Evolutionary conservation across 2,113 vertebrate genomes (phyloP).

Genomic region (Podocnemis expansa): DNA sequence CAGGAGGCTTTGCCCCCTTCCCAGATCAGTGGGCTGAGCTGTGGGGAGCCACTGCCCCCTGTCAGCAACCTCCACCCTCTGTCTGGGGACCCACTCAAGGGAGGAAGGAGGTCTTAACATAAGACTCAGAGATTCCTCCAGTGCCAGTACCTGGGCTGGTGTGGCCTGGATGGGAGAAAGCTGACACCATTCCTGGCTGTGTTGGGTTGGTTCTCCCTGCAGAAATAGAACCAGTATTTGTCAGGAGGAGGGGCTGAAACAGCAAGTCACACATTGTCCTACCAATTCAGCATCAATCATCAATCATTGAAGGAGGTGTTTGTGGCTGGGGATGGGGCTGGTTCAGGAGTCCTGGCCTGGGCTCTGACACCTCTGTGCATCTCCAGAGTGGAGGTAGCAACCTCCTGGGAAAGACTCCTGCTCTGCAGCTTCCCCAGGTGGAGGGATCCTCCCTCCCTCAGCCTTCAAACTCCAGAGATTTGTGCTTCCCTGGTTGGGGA

Average conservation of each 20-base stretch:
- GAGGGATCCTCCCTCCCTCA: too few species aligned
- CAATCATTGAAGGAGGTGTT: rapidly evolving
- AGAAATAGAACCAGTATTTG: background rate
- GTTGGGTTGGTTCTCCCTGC: background rate
- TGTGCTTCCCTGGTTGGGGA: background rate
- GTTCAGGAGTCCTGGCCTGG: too few species aligned
- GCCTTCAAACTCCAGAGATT: background rate
- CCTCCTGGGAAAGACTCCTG: background rate
- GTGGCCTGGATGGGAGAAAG: background rate
- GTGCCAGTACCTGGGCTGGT: background rate
- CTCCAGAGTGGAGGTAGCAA: too few species aligned
- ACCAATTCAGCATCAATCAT: background rate
- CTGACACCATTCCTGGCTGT: rapidly evolving
- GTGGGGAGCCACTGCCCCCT: too few species aligned
- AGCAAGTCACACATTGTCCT: background rate
- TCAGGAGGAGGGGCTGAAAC: background rate
- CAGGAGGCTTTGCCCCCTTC: too few species aligned
- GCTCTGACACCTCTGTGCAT: too few species aligned
- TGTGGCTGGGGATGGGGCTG: background rate
- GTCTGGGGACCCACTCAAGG: too few species aligned
- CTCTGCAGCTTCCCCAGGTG: background rate
- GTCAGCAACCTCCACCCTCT: too few species aligned
- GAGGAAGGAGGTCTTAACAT: too few species aligned
- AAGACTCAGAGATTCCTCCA: too few species aligned
- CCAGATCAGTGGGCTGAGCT: too few species aligned